Evolutionary conservation across 2,888 invertebrate species (phyloP).

Genomic region (Drosophila robusta): DNA sequence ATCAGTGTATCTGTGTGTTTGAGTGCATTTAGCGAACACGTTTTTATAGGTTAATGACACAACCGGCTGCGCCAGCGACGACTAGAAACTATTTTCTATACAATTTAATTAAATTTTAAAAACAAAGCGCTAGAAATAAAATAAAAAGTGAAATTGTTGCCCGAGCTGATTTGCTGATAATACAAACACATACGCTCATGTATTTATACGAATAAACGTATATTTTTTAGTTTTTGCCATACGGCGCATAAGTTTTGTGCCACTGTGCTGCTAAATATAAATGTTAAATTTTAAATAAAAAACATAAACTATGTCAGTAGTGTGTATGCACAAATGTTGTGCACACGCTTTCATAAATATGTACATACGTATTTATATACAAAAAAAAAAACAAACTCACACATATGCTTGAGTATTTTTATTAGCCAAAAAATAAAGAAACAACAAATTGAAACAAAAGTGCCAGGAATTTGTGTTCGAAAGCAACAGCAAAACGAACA

Average conservation of each 20-base stretch:
- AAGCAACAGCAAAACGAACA: constrained; percentile 37
- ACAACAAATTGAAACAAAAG: constrained; percentile 51
- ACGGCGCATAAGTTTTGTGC: constrained; percentile 4
- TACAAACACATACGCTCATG: background rate
- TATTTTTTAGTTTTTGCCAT: background rate
- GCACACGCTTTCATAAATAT: constrained; percentile 41
- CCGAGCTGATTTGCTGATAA: constrained; percentile 26
- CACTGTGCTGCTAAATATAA: constrained; percentile 50
- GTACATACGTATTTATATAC: constrained; percentile 12
- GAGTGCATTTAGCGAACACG: constrained; percentile 68
- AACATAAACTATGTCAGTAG: constrained; percentile 71
- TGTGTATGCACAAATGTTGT: constrained; percentile 74
- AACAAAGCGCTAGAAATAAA: constrained; percentile 30
- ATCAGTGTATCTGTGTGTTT: constrained; percentile 18
- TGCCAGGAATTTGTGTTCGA: constrained; percentile 57
- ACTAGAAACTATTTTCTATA: constrained; percentile 46
- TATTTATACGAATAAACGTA: constrained; percentile 6
- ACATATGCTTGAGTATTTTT: constrained; percentile 25
- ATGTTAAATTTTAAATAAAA: constrained; percentile 18
- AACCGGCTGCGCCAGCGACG: constrained; percentile 49
- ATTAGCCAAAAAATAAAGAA: constrained; percentile 29
- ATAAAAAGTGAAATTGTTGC: constrained; percentile 60
- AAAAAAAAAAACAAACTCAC: constrained; percentile 9
- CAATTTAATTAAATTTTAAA: constrained; percentile 25
- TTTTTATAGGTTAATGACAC: constrained; percentile 84